Percentiles rank a stretch among this genome's conserved stretches.
phyloP scores from a whole-genome alignment of 2,797 vertebrate genomes.

The Xenentodon cancila region DNA sequence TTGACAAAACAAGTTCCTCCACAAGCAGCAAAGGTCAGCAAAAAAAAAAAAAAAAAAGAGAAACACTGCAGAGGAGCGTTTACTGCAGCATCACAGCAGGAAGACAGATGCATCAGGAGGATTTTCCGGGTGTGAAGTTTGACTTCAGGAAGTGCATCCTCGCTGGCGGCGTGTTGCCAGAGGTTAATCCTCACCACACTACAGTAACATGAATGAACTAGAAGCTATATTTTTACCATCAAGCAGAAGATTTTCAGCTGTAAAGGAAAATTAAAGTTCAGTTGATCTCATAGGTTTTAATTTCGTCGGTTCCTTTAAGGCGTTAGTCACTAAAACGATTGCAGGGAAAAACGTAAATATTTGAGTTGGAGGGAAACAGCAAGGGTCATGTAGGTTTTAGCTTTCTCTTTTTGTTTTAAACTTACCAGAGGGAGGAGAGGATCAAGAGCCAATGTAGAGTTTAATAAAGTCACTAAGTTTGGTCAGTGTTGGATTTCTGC shows the following conservation, averaged over 20 bases:
- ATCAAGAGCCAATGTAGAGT: too few species aligned
- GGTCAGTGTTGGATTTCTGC: not conserved
- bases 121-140: constrained; percentile 38
- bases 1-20: constrained; percentile 4
- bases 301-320: too few species aligned
- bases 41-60: not conserved
- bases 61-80: not conserved
- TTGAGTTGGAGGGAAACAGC: too few species aligned
- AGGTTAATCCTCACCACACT: not conserved
- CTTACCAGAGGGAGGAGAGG: too few species aligned
- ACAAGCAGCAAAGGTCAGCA: constrained; percentile 18
- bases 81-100: constrained; percentile 1
- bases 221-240: not conserved
- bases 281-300: too few species aligned
- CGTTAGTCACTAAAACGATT: too few species aligned
- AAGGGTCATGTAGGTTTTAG: too few species aligned
- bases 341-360: too few species aligned
- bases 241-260: too few species aligned
- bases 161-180: not conserved
- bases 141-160: constrained; percentile 4
- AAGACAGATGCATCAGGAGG: constrained; percentile 25
- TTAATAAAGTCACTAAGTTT: not conserved
- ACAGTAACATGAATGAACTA: not conserved
- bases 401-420: too few species aligned
- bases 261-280: too few species aligned